Conservation (phyloP, 2,113 vertebrate genomes). For the Spilogale gracilis region DNA sequence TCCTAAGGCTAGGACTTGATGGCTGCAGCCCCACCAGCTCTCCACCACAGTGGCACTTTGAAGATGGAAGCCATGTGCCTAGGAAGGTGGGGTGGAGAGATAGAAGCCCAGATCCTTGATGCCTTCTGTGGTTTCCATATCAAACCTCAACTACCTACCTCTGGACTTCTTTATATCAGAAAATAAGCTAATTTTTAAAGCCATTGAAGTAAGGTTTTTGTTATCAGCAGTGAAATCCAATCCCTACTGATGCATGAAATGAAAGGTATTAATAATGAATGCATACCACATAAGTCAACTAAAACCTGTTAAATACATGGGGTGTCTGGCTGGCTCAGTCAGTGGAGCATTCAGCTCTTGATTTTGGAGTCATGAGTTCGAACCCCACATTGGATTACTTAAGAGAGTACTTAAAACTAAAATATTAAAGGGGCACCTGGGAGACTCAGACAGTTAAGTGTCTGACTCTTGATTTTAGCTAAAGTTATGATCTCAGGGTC, state of each 20-base stretch:
- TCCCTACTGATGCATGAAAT: neutral
- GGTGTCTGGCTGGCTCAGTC: neutral
- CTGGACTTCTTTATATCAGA: neutral
- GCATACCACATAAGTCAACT: neutral
- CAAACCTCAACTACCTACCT: neutral
- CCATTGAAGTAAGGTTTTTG: neutral
- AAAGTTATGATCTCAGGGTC: neutral
- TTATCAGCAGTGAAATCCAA: neutral
- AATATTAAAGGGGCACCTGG: too few species aligned
- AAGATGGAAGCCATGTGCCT: neutral
- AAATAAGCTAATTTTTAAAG: conserved; percentile 4
- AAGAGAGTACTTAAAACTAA: too few species aligned
- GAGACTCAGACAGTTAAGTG: too few species aligned
- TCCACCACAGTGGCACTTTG: neutral
- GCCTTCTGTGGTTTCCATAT: neutral
- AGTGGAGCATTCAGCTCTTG: neutral
- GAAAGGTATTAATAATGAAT: neutral
- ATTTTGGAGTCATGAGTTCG: too few species aligned
- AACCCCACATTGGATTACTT: too few species aligned
- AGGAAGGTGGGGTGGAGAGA: neutral
- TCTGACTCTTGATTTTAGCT: too few species aligned
- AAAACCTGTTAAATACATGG: neutral
- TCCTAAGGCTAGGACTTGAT: neutral
- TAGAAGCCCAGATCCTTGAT: neutral
- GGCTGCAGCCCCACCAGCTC: neutral